phyloP scores from a whole-genome alignment of 1,140 invertebrate genomes.

The Planococcus citri region DNA sequence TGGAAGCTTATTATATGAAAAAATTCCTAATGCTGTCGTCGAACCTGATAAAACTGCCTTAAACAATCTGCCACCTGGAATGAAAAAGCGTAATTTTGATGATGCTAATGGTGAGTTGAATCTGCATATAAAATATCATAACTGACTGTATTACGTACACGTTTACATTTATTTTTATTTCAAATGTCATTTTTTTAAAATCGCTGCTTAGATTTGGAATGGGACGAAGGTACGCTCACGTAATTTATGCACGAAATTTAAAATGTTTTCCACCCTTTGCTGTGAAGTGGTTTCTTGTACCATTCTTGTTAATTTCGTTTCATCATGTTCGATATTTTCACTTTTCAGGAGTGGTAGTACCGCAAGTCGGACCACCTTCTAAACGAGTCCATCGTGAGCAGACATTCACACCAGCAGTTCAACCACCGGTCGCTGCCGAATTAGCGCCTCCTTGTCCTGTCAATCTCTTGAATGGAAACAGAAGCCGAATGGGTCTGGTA shows the following conservation, averaged over 20 bases:
- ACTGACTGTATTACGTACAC: too few relatives aligned
- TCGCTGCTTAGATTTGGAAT: constrained; percentile 11
- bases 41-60: constrained; percentile 52
- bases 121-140: too few relatives aligned
- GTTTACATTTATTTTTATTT: neutral
- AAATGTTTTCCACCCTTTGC: too few relatives aligned
- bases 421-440: neutral
- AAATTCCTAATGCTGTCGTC: constrained; percentile 48
- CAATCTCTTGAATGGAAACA: neutral
- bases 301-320: constrained; percentile 30
- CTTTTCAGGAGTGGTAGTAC: constrained; percentile 12
- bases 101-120: constrained; percentile 61
- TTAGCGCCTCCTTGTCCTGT: neutral
- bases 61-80: constrained; percentile 39
- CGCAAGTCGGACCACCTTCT: constrained; percentile 23
- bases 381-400: constrained; percentile 23
- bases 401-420: neutral
- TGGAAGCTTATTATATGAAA: constrained; percentile 70
- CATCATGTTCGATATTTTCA: constrained; percentile 31
- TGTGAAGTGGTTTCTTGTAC: too few relatives aligned
- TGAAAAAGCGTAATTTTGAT: constrained; percentile 67
- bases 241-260: neutral
- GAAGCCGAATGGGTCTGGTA: constrained; percentile 1
- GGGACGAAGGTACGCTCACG: constrained; percentile 11
- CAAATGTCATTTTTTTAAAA: neutral